Evolutionary conservation across 2,888 invertebrate genomes (phyloP).

Genomic region (Tetanocera ferruginea): DNA sequence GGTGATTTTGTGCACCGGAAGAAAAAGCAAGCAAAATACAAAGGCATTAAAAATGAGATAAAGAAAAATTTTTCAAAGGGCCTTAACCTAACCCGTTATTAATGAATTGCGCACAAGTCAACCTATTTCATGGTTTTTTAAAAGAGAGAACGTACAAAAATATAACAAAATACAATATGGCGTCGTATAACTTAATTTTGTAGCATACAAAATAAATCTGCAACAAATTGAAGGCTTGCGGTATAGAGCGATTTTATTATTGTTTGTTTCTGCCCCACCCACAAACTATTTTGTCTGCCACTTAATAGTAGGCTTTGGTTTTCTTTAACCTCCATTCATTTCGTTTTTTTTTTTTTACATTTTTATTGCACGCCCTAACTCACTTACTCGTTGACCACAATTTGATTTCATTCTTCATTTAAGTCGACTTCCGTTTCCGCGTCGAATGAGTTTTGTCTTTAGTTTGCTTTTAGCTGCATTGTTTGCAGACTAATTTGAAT

Average conservation of each 20-base stretch:
- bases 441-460: background rate
- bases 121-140: background rate
- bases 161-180: background rate
- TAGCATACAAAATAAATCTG: background rate
- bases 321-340: background rate
- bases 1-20: background rate
- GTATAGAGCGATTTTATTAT: background rate
- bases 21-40: background rate
- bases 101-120: background rate
- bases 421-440: constrained; percentile 16
- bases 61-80: background rate
- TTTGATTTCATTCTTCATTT: constrained; percentile 7
- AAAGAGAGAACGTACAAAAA: background rate
- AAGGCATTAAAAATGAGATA: background rate
- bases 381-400: background rate
- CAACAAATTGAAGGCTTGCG: background rate
- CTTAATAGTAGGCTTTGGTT: background rate
- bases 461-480: background rate
- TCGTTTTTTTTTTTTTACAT: background rate
- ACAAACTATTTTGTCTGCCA: background rate
- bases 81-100: background rate
- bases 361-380: background rate
- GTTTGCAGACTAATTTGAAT: constrained; percentile 18
- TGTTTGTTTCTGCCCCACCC: background rate
- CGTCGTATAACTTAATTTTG: background rate